Evolutionary conservation across 2,888 invertebrate genomes (phyloP).

Genomic region (Parasteatoda lunata): DNA sequence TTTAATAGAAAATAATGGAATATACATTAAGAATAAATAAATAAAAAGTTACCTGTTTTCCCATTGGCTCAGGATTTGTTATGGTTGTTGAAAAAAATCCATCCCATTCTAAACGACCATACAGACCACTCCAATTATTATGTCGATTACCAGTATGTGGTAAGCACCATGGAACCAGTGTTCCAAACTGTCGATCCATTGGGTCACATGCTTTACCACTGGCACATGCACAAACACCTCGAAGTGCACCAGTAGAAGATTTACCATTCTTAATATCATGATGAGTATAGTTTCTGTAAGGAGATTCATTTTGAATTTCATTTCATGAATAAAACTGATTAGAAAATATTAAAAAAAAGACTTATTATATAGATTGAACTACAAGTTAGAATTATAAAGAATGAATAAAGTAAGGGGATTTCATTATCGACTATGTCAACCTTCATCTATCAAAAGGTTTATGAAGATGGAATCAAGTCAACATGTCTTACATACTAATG

Average conservation of each 20-base stretch:
- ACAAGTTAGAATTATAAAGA: too few species aligned
- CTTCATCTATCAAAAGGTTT: too few species aligned
- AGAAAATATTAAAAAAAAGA: too few species aligned
- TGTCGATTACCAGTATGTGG: slow-evolving; percentile 90
- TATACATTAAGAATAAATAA: background rate
- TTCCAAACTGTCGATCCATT: slow-evolving; percentile 85
- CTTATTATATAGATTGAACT: too few species aligned
- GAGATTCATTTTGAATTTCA: slow-evolving; percentile 32
- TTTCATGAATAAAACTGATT: background rate
- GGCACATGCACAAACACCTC: slow-evolving; percentile 87
- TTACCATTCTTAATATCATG: slow-evolving; percentile 78
- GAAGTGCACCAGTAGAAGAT: slow-evolving; percentile 76
- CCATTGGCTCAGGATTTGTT: slow-evolving; percentile 90
- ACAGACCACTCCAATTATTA: slow-evolving; percentile 90
- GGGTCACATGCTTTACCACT: slow-evolving; percentile 79
- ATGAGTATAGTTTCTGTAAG: slow-evolving; percentile 77
- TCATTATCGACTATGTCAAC: too few species aligned
- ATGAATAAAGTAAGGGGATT: too few species aligned
- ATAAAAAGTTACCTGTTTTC: slow-evolving; percentile 80
- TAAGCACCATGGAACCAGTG: slow-evolving; percentile 90
- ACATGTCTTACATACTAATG: too few species aligned
- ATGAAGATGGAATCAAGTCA: too few species aligned
- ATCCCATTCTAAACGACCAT: slow-evolving; percentile 86
- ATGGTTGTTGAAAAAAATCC: slow-evolving; percentile 90
- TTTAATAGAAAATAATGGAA: background rate